Conservation (phyloP, 2,113 vertebrate species). For the Mustelus asterias region DNA sequence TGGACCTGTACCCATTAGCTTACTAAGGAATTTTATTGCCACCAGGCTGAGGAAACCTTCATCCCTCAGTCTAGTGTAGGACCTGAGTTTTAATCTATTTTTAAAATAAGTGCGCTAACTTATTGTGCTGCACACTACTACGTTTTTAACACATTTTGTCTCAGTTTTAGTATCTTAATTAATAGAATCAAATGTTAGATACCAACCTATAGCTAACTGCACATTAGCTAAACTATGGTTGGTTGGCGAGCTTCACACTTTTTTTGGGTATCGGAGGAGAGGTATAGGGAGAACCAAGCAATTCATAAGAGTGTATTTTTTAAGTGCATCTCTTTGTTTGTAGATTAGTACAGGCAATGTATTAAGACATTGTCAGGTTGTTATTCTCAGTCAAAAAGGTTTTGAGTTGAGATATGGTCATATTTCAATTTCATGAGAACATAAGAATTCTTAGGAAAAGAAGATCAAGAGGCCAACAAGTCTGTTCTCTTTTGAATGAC, state of each 20-base stretch:
- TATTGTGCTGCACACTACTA: neutral
- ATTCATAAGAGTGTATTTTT: neutral
- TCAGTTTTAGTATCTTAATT: neutral
- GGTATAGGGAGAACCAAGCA: neutral
- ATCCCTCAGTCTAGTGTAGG: neutral
- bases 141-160: neutral
- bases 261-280: neutral
- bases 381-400: neutral
- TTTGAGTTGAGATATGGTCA: neutral
- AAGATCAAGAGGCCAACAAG: neutral
- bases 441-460: neutral
- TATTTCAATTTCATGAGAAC: slow-evolving; percentile 4
- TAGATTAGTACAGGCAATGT: neutral
- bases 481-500: neutral
- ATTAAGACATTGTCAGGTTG: neutral
- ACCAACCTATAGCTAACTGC: neutral
- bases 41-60: neutral
- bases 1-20: neutral
- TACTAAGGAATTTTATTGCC: neutral
- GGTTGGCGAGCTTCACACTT: neutral
- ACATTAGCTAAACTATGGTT: neutral
- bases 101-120: neutral
- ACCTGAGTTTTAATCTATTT: neutral
- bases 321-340: neutral
- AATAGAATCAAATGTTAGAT: neutral